Evolutionary conservation across 2,888 invertebrate genomes (phyloP).

Genomic region (Rhogogaster chlorosoma): DNA sequence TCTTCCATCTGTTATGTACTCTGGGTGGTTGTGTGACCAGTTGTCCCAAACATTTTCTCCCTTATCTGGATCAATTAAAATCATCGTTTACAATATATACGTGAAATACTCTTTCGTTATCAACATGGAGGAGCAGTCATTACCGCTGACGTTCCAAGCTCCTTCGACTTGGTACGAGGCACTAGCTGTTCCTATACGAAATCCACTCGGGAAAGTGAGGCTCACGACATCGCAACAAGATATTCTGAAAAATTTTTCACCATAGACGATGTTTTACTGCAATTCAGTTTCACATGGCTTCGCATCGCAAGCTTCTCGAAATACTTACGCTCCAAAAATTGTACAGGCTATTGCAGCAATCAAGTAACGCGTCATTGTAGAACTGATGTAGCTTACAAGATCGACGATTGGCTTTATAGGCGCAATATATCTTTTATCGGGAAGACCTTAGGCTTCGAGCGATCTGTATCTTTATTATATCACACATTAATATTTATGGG

Average conservation of each 20-base stretch:
- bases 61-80: not conserved
- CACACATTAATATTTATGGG: not conserved
- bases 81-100: not conserved
- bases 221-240: constrained; percentile 27
- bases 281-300: too few relatives aligned
- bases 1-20: constrained; percentile 80
- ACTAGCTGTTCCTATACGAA: constrained; percentile 67
- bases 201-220: constrained; percentile 62
- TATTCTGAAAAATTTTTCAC: not conserved
- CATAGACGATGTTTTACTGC: too few relatives aligned
- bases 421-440: not conserved
- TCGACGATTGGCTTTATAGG: not conserved
- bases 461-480: not conserved
- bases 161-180: constrained; percentile 81
- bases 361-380: constrained; percentile 76
- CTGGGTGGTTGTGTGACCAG: constrained; percentile 63
- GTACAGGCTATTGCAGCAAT: constrained; percentile 79
- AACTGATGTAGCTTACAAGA: not conserved
- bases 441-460: not conserved
- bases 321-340: not conserved
- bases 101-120: constrained; percentile 77
- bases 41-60: constrained; percentile 43
- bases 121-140: constrained; percentile 58
- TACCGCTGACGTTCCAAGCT: constrained; percentile 78
- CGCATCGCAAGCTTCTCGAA: not conserved